Conservation (phyloP, 2,888 invertebrate species). For the Pimpla rufipes region DNA sequence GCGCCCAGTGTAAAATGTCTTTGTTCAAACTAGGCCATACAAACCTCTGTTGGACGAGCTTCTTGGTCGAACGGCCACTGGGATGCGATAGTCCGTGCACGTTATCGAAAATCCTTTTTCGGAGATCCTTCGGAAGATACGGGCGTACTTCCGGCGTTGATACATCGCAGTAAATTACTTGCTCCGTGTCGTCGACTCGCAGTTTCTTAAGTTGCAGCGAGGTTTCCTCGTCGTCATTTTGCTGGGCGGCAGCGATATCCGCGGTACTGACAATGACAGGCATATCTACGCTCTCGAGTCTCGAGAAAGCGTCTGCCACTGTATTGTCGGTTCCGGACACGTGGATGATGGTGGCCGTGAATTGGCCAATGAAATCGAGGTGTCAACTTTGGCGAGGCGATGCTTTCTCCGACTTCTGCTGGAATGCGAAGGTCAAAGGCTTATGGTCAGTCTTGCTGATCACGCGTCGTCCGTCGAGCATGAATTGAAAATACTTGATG, state of each 20-base stretch:
- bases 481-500: slow-evolving; percentile 53
- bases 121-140: slow-evolving; percentile 66
- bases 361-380: slow-evolving; percentile 63
- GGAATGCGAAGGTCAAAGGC: slow-evolving; percentile 42
- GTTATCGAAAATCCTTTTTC: slow-evolving; percentile 66
- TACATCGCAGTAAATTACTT: slow-evolving; percentile 56
- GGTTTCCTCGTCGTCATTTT: slow-evolving; percentile 55
- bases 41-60: slow-evolving; percentile 71
- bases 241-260: slow-evolving; percentile 55
- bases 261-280: slow-evolving; percentile 54
- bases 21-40: slow-evolving; percentile 75
- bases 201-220: slow-evolving; percentile 47
- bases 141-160: slow-evolving; percentile 66
- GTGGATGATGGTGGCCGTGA: slow-evolving; percentile 63
- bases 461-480: slow-evolving; percentile 53
- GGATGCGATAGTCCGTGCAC: slow-evolving; percentile 70
- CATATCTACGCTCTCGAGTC: slow-evolving; percentile 61
- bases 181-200: background rate
- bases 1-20: no score
- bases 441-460: background rate
- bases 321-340: slow-evolving; percentile 66
- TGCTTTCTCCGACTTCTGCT: slow-evolving; percentile 55
- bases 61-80: slow-evolving; percentile 67
- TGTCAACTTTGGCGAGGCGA: slow-evolving; percentile 67
- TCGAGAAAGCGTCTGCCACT: slow-evolving; percentile 70